These are phyloP conservation scores for Microchirus variegatus DNA, from an alignment of 2,797 vertebrate genomes.

Conservation along the genomic window DNA sequence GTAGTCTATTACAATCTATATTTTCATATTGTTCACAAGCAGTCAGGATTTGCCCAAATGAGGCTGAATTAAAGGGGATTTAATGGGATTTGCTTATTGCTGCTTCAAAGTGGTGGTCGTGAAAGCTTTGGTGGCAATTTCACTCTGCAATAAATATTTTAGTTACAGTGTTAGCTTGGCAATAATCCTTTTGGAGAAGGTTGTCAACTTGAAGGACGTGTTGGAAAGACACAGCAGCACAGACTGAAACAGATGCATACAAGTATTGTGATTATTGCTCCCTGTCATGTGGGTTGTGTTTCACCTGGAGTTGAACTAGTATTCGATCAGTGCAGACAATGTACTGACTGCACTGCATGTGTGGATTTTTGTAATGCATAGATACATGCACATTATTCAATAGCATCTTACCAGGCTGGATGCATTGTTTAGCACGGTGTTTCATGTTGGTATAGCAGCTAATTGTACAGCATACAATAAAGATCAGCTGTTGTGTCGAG, in stretches of 20 bases:
- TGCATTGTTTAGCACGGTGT: slow-evolving; percentile 36
- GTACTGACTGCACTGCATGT: slow-evolving; percentile 18
- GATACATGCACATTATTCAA: slow-evolving; percentile 23
- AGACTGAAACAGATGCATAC: slow-evolving; percentile 13
- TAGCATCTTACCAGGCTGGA: slow-evolving; percentile 18
- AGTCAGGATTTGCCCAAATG: slow-evolving; percentile 69
- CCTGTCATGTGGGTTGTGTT: slow-evolving; percentile 9
- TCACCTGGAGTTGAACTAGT: slow-evolving; percentile 12
- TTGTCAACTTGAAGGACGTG: slow-evolving; percentile 51
- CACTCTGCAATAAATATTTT: slow-evolving; percentile 55
- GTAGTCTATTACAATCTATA: slow-evolving; percentile 61
- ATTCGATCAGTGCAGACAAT: slow-evolving; percentile 13
- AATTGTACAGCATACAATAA: slow-evolving; percentile 61
- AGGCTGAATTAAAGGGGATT: slow-evolving; percentile 75
- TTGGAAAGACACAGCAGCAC: slow-evolving; percentile 53
- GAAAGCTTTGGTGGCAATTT: slow-evolving; percentile 60
- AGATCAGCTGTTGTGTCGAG: slow-evolving; percentile 46
- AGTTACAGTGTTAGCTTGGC: slow-evolving; percentile 48
- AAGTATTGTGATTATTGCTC: not conserved
- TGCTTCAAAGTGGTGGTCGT: slow-evolving; percentile 45
- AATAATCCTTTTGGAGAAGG: slow-evolving; percentile 63
- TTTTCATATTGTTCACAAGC: slow-evolving; percentile 67
- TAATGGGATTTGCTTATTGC: slow-evolving; percentile 68
- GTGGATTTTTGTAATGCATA: slow-evolving; percentile 16
- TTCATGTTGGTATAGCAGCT: slow-evolving; percentile 51